phyloP scores from a whole-genome alignment of 1,140 invertebrate species.

The Drosophila nigrodunni region DNA sequence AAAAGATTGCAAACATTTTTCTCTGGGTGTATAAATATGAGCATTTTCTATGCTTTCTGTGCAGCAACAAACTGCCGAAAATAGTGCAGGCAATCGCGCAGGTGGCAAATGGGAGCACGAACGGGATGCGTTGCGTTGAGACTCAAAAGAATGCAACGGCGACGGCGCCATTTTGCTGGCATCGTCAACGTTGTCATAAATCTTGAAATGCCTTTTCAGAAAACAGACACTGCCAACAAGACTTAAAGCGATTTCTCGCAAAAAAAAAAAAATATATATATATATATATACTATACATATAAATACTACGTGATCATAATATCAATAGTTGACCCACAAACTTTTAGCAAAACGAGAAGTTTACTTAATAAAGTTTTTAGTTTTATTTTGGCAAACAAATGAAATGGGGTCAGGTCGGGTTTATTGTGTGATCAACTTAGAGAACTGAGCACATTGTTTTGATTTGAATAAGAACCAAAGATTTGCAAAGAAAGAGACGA shows the following conservation, averaged over 20 bases:
- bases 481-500: slow-evolving; percentile 1
- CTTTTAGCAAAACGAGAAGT: slow-evolving; percentile 39
- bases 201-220: slow-evolving; percentile 57
- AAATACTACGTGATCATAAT: slow-evolving; percentile 76
- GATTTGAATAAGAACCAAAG: slow-evolving; percentile 18
- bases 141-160: slow-evolving; percentile 48
- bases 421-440: slow-evolving; percentile 32
- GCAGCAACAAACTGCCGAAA: slow-evolving; percentile 45
- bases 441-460: slow-evolving; percentile 29
- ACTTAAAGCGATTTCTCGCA: slow-evolving; percentile 69
- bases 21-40: too few relatives aligned
- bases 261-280: slow-evolving; percentile 18
- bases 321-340: slow-evolving; percentile 79
- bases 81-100: slow-evolving; percentile 73
- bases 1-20: too few relatives aligned
- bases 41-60: neutral
- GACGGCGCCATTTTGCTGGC: slow-evolving; percentile 51
- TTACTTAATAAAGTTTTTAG: slow-evolving; percentile 39
- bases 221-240: neutral
- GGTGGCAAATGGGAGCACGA: slow-evolving; percentile 74
- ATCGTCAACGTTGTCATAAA: slow-evolving; percentile 54
- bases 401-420: slow-evolving; percentile 21
- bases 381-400: slow-evolving; percentile 37
- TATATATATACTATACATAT: neutral
- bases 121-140: slow-evolving; percentile 61